phyloP scores from a whole-genome alignment of 2,888 invertebrate species.

The Anodontia alba region DNA sequence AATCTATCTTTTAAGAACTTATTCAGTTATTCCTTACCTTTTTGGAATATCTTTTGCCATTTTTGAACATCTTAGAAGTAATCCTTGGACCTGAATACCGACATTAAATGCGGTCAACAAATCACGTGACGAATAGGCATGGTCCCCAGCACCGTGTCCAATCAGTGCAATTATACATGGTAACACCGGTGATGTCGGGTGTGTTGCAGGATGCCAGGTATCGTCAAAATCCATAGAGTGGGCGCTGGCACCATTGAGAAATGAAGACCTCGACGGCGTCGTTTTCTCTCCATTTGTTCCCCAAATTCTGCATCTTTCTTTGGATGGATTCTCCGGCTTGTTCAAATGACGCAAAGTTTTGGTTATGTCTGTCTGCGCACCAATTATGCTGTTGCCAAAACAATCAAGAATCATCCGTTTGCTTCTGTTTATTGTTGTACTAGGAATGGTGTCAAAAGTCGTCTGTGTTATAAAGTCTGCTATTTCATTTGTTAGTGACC shows the following conservation, averaged over 20 bases:
- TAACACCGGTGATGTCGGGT: constrained; percentile 74
- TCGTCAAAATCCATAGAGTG: constrained; percentile 79
- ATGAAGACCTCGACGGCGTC: constrained; percentile 61
- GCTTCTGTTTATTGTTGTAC: constrained; percentile 62
- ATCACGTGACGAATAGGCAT: constrained; percentile 61
- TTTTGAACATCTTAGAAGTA: constrained; percentile 67
- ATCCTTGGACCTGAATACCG: constrained; percentile 75
- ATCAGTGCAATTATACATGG: constrained; percentile 70
- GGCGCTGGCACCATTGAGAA: constrained; percentile 70
- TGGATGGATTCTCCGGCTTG: constrained; percentile 8
- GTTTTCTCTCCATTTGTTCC: constrained; percentile 48
- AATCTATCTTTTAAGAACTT: too few relatives aligned
- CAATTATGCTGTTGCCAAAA: constrained; percentile 67
- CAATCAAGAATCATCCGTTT: constrained; percentile 74
- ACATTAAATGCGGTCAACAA: constrained; percentile 74
- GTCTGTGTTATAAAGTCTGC: constrained; percentile 15
- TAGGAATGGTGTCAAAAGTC: constrained; percentile 45
- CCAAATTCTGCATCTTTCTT: constrained; percentile 38
- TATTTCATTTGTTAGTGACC: neutral
- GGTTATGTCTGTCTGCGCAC: constrained; percentile 66
- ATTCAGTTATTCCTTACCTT: constrained; percentile 53
- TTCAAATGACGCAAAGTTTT: constrained; percentile 56
- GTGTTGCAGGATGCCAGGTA: constrained; percentile 77
- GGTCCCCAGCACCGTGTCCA: constrained; percentile 52
- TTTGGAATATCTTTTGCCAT: constrained; percentile 71